Evolutionary conservation across 2,113 vertebrate species (phyloP), one percentile per base, ranked within the genome.

Genomic region (Hoplias malabaricus): DNA sequence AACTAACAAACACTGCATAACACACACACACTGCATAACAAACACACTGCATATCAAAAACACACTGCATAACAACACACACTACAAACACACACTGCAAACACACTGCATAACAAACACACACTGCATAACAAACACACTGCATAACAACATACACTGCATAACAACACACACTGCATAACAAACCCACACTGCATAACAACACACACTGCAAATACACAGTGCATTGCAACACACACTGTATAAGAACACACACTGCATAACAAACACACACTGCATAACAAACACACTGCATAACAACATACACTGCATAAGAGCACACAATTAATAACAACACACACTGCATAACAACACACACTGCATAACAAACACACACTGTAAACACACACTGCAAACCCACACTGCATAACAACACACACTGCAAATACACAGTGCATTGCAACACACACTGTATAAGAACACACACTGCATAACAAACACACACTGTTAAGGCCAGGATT

Each of bases 181-280:
- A n/a, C n/a, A n/a, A n/a, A n/a, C n/a, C 6, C 5, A 16, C 2
- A 34, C 2, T 2, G 14, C n/a, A n/a, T n/a, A n/a, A n/a, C n/a
- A n/a, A n/a, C n/a, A n/a, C n/a, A n/a, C n/a, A n/a, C n/a, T n/a
- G n/a, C n/a, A n/a, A 56, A 59, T 27, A 48, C 57, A 61, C 71
- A 13, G 54, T 59, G 3, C 57, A 63, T 21, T 36, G 25, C 3
- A 16, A 23, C 16, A 34, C 34, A n/a, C 33, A 72, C 50, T 2
- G 1, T 9, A n/a, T n/a, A n/a, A n/a, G n/a, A n/a, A n/a, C n/a
- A 7, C 5, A 16, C 2, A 34, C 2, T 2, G 14, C n/a, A n/a
- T n/a, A n/a, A n/a, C n/a, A n/a, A 56, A 59, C 40, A 48, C 57
- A 61, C 71, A 13, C 70, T 59, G 3, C 57, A 63, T 21, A 50